Percentiles rank a stretch among this genome's conserved stretches.
Evolutionary conservation across 2,797 vertebrate species (phyloP).

Genomic region (Myotis pilosus): DNA sequence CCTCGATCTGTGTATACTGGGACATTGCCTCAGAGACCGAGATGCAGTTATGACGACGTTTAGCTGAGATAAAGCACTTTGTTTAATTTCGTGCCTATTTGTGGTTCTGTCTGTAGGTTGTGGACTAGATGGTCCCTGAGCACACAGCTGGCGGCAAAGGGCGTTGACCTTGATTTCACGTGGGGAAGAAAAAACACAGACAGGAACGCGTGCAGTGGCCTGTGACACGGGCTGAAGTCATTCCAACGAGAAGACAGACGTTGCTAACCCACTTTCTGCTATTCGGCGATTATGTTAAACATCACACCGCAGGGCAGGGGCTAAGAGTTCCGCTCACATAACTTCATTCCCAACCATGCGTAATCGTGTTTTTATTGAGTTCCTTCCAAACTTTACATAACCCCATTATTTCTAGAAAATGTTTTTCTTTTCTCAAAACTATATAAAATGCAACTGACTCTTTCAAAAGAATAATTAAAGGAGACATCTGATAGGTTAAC

Average conservation of each 20-base stretch:
- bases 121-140: background rate
- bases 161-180: background rate
- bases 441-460: background rate
- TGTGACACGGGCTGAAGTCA: background rate
- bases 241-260: background rate
- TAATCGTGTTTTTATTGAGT: constrained; percentile 6
- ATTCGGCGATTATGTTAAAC: background rate
- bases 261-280: background rate
- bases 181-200: constrained; percentile 1
- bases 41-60: background rate
- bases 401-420: constrained; percentile 26
- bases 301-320: too few relatives aligned
- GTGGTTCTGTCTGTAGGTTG: background rate
- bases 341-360: background rate
- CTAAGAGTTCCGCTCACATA: background rate
- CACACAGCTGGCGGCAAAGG: constrained; percentile 14
- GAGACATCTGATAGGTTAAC: background rate
- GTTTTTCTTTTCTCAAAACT: background rate
- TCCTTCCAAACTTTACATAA: constrained; percentile 26
- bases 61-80: background rate
- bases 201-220: background rate
- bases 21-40: background rate
- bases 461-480: constrained; percentile 37
- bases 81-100: background rate
- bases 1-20: background rate